These are phyloP conservation scores for Phortica okadai DNA, from an alignment of 2,888 invertebrate genomes.

Conservation along the genomic window DNA sequence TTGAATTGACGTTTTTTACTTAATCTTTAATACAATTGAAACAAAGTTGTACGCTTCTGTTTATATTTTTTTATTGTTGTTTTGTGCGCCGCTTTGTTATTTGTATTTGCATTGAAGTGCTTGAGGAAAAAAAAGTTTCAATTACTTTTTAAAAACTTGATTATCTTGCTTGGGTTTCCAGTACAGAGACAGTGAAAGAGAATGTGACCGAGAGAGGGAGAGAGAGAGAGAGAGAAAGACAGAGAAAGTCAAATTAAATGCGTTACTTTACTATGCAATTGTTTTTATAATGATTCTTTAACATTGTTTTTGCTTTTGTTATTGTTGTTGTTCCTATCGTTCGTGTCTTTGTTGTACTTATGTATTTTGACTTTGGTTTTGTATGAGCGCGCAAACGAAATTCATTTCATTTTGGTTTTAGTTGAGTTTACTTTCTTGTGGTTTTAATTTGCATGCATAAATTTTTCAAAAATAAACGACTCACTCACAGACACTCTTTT, in stretches of 20 bases:
- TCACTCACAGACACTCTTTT: not conserved
- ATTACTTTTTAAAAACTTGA: not conserved
- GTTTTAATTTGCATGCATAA: conserved; percentile 62
- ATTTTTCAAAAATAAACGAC: conserved; percentile 52
- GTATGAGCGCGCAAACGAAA: not conserved
- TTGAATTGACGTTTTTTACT: not conserved
- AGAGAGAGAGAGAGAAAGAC: not conserved
- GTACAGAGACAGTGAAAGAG: not conserved
- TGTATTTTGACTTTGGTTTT: too few relatives aligned
- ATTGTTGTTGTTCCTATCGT: not conserved
- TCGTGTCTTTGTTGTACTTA: too few relatives aligned
- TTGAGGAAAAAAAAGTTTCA: not conserved
- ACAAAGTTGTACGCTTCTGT: not conserved
- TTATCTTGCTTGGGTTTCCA: not conserved
- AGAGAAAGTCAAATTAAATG: not conserved
- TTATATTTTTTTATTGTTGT: not conserved
- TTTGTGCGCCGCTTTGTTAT: not conserved
- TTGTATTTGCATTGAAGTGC: not conserved
- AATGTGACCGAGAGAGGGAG: not conserved
- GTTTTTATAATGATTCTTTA: not conserved
- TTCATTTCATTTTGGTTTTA: conserved; percentile 23
- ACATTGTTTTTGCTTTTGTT: not conserved
- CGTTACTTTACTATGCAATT: not conserved
- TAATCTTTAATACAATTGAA: not conserved
- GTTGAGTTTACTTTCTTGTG: conserved; percentile 41